A percentile compares a stretch with the other conserved stretches of the same genome.
Evolutionary conservation across 2,888 invertebrate genomes (phyloP).

Genomic region (Agrypnus murinus): DNA sequence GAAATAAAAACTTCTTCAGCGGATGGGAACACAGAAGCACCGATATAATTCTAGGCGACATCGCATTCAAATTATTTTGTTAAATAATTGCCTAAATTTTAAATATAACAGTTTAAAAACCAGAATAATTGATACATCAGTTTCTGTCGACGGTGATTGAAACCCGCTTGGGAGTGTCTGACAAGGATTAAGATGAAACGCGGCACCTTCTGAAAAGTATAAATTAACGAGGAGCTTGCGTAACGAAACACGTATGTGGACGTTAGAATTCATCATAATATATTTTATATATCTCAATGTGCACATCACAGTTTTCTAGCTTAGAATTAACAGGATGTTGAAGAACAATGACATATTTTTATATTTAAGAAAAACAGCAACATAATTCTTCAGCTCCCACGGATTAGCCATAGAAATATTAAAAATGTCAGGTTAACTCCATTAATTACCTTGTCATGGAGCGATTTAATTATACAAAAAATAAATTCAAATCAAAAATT

Average conservation of each 20-base stretch:
- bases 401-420: constrained; percentile 21
- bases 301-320: constrained; percentile 24
- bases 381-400: constrained; percentile 28
- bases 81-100: constrained; percentile 36
- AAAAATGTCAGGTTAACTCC: background rate
- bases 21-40: constrained; percentile 18
- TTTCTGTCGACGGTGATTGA: constrained; percentile 59
- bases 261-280: constrained; percentile 42
- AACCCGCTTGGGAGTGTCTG: constrained; percentile 58
- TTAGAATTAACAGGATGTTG: constrained; percentile 17
- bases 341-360: constrained; percentile 31
- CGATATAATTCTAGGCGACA: constrained; percentile 13
- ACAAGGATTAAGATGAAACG: constrained; percentile 65
- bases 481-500: too few relatives aligned
- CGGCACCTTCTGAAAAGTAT: constrained; percentile 65
- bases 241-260: constrained; percentile 57
- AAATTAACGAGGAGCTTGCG: constrained; percentile 65
- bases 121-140: constrained; percentile 63
- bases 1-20: background rate
- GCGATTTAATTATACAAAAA: too few relatives aligned
- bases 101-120: constrained; percentile 47
- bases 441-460: background rate
- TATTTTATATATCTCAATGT: constrained; percentile 32
- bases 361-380: constrained; percentile 12
- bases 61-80: constrained; percentile 19